Evolutionary conservation across 2,113 vertebrate species (phyloP).

Genomic region (Cyanoliseus patagonus): DNA sequence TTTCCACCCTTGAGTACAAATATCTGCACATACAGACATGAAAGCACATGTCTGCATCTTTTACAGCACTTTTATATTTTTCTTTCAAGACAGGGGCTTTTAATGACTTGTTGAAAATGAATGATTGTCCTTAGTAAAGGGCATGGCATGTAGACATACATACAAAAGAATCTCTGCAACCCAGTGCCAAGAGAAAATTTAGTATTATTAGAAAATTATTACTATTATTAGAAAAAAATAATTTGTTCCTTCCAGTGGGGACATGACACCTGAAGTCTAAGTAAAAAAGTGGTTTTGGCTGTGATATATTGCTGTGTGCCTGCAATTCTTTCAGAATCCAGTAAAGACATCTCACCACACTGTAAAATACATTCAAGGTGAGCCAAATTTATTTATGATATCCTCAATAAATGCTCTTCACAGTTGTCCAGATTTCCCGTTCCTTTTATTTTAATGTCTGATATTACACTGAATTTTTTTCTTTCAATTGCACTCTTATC

Average conservation of each 20-base stretch:
- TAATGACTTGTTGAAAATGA: background rate
- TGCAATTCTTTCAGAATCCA: background rate
- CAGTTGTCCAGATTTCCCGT: background rate
- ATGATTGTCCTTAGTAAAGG: background rate
- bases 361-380: background rate
- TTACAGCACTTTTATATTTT: background rate
- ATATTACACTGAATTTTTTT: background rate
- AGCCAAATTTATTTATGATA: background rate
- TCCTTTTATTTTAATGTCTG: background rate
- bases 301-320: background rate
- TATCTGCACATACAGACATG: background rate
- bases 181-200: background rate
- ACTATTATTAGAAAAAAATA: background rate
- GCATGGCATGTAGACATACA: fast-evolving
- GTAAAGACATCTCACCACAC: background rate
- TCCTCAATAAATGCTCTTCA: background rate
- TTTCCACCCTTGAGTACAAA: background rate
- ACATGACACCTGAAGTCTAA: background rate
- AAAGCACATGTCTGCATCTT: background rate
- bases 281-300: background rate
- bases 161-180: background rate
- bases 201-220: background rate
- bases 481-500: background rate
- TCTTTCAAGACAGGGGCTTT: background rate
- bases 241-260: background rate